Evolutionary conservation across 2,113 vertebrate genomes (phyloP), one percentile per base, ranked within the genome.

Genomic region (Hyla sarda): DNA sequence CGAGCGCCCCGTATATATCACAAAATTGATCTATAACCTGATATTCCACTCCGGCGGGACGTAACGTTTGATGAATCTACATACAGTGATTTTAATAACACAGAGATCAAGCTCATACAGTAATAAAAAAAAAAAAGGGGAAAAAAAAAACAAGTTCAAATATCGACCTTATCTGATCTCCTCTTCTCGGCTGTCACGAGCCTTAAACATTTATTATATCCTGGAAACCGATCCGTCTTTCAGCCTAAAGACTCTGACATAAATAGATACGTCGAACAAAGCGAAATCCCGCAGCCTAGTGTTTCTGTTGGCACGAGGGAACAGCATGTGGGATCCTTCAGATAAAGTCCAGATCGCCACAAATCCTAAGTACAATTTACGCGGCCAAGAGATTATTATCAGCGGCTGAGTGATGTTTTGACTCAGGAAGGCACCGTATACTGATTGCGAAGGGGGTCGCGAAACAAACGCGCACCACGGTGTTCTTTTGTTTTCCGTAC

Each of bases 351-450:
- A 87, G 67, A 87, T 87, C 82, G 85, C 85, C 78, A 73, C 65
- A 80, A 87, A 81, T 82, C 77, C 78, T 23, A 74, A 87, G 52
- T 74, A 87, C 52, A 87, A 82, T 73, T 82, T 62, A 82, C 60
- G 47, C 50, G 85, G 85, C 85, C 85, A 87, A 87, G 71, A 87
- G 85, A 87, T 87, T 82, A 82, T 37, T 87, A 87, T 87, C 85
- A 74, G 30, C 30, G 25, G 60, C 5, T 81, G 76, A 86, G 76
- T 81, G 84, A 86, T 86, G 75, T 80, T 86, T 79, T 86, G 76
- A 86, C 77, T 87, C 85, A 34, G 85, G 58, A 80, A 34, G 69
- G 82, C 72, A 77, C 41, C 25, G 32, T 34, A 28, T 82, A 77
- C 82, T 25, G 37, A 79, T 41, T 69, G 47, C 67, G 75, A 48